Conservation (phyloP, 2,888 invertebrate species). For the Nephrotoma guestfalica region DNA sequence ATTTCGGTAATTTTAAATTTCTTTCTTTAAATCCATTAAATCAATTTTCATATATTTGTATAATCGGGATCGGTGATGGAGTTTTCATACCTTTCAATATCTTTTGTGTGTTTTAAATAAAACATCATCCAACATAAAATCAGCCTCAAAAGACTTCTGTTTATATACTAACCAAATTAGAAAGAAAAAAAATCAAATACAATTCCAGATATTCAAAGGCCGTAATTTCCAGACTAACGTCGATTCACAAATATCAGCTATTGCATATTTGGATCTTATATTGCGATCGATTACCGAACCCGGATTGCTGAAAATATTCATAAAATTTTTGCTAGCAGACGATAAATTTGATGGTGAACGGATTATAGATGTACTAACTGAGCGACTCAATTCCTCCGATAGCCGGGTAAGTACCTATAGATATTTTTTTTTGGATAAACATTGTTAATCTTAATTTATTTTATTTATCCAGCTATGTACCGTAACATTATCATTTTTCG, state of each 20-base stretch:
- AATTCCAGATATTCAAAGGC: conserved; percentile 33
- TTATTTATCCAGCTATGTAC: conserved; percentile 48
- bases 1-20: not conserved
- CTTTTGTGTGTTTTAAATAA: not conserved
- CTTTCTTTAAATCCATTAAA: not conserved
- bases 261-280: conserved; percentile 83
- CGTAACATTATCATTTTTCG: conserved; percentile 79
- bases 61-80: not conserved
- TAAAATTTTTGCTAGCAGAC: conserved; percentile 69
- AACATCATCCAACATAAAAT: not conserved
- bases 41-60: not conserved
- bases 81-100: not conserved
- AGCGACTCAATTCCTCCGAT: conserved; percentile 55
- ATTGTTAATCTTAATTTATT: not conserved
- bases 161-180: conserved; percentile 2
- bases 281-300: conserved; percentile 76
- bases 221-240: conserved; percentile 62
- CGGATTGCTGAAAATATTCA: conserved; percentile 64
- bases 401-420: conserved; percentile 43
- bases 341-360: conserved; percentile 72
- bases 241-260: conserved; percentile 82
- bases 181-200: conserved; percentile 3
- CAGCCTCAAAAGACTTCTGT: not conserved
- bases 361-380: conserved; percentile 68
- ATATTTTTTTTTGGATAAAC: not conserved